phyloP scores from a whole-genome alignment of 1,140 invertebrate genomes.

The Platorchestia sp. region DNA sequence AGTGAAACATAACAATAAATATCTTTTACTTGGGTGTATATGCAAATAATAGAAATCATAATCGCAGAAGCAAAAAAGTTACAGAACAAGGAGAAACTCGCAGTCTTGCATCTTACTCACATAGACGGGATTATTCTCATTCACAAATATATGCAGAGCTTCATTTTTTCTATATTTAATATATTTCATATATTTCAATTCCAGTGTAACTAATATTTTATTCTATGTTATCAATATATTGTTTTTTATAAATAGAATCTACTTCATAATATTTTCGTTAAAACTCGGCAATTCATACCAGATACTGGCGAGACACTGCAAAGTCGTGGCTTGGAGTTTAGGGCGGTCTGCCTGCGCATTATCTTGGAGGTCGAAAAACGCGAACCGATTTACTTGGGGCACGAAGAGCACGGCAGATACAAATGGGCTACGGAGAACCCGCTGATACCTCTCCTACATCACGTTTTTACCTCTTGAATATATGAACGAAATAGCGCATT shows the following conservation, averaged over 20 bases:
- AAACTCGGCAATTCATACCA: background rate
- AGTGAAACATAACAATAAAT: too few relatives aligned
- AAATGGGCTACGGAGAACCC: background rate
- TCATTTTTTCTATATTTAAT: too few relatives aligned
- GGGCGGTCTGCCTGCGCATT: background rate
- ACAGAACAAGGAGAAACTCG: too few relatives aligned
- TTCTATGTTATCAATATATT: background rate
- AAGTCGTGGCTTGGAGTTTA: background rate
- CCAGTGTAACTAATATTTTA: background rate
- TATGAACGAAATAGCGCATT: background rate
- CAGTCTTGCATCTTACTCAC: too few relatives aligned
- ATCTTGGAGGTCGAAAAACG: slow-evolving; percentile 33
- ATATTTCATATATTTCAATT: too few relatives aligned
- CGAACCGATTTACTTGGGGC: slow-evolving; percentile 10
- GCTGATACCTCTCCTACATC: slow-evolving; percentile 12
- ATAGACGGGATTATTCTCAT: too few relatives aligned
- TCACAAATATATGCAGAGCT: too few relatives aligned
- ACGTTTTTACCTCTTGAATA: background rate
- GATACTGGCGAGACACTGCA: background rate
- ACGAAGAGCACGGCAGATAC: slow-evolving; percentile 10
- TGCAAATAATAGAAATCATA: too few relatives aligned
- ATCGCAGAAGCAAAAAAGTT: too few relatives aligned
- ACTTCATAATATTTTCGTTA: background rate
- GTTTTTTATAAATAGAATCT: background rate
- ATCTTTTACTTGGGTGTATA: too few relatives aligned